A percentile compares a stretch with the other conserved stretches of the same genome.
Evolutionary conservation across 2,113 vertebrate species (phyloP).

Genomic region (Dinomys branickii): DNA sequence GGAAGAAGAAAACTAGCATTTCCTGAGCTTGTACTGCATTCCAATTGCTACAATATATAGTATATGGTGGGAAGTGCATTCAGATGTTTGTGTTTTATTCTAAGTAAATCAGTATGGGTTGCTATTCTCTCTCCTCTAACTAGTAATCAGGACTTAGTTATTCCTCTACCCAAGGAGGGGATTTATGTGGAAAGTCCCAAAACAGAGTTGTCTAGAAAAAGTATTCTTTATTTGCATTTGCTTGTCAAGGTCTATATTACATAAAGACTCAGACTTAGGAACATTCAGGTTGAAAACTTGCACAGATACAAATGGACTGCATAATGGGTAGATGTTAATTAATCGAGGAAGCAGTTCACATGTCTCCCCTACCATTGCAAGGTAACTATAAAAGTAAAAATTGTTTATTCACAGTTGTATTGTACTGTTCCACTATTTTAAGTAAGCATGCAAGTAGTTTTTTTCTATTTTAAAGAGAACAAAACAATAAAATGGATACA

Average conservation of each 20-base stretch:
- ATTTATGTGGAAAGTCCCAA: neutral
- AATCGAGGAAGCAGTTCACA: neutral
- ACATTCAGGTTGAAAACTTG: neutral
- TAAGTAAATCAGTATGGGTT: conserved; percentile 25
- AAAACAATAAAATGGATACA: too few relatives aligned
- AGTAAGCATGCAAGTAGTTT: neutral
- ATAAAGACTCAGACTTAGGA: neutral
- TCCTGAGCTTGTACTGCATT: neutral
- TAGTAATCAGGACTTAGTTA: neutral
- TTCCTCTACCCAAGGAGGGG: neutral
- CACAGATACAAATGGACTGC: neutral
- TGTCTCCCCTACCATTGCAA: neutral
- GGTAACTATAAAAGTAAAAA: neutral
- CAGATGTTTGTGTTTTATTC: conserved; percentile 14
- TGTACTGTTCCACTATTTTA: neutral
- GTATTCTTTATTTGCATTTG: neutral
- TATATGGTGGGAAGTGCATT: neutral
- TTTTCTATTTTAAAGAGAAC: too few relatives aligned
- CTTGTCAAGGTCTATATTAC: neutral
- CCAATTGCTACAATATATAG: neutral
- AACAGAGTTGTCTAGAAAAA: neutral
- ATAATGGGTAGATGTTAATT: neutral
- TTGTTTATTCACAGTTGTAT: neutral
- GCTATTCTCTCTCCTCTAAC: neutral
- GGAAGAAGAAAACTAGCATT: neutral